A percentile compares a stretch with the other conserved stretches of the same genome.
These are phyloP conservation scores for Anas platyrhynchos DNA, from an alignment of 2,113 vertebrate species.

Conservation along the genomic window DNA sequence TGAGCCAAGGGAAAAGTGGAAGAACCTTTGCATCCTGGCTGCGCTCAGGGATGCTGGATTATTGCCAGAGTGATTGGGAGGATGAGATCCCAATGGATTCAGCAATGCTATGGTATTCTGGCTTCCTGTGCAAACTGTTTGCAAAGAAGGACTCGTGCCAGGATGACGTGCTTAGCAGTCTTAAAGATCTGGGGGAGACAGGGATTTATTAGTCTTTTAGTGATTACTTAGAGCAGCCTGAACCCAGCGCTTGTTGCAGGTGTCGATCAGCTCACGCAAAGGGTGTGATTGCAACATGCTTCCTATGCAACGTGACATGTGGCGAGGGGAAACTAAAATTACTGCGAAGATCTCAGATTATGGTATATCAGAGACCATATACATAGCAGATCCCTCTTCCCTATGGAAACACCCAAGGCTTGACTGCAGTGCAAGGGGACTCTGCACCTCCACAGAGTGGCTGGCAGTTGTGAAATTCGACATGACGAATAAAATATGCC, in stretches of 20 bases:
- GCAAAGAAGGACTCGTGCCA: neutral
- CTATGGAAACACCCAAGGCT: neutral
- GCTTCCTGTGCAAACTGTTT: neutral
- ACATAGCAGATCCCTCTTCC: neutral
- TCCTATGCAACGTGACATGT: fast-evolving
- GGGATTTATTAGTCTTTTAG: neutral
- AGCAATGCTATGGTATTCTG: neutral
- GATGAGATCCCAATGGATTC: neutral
- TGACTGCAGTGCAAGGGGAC: neutral
- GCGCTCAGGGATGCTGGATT: neutral
- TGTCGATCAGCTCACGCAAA: fast-evolving
- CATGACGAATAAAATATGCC: neutral
- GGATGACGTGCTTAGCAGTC: neutral
- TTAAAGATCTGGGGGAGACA: neutral
- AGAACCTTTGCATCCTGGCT: neutral
- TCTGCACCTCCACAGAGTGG: neutral
- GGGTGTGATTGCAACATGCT: no score
- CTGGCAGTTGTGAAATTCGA: neutral
- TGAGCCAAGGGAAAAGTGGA: neutral
- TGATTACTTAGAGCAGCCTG: neutral
- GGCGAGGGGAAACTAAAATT: neutral
- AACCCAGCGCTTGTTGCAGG: neutral
- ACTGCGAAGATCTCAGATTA: neutral
- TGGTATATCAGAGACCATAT: neutral
- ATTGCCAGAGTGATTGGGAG: neutral